A percentile compares a stretch with the other conserved stretches of the same genome.
Conservation (phyloP, 1,140 invertebrate genomes). For the Megathymus violae region DNA sequence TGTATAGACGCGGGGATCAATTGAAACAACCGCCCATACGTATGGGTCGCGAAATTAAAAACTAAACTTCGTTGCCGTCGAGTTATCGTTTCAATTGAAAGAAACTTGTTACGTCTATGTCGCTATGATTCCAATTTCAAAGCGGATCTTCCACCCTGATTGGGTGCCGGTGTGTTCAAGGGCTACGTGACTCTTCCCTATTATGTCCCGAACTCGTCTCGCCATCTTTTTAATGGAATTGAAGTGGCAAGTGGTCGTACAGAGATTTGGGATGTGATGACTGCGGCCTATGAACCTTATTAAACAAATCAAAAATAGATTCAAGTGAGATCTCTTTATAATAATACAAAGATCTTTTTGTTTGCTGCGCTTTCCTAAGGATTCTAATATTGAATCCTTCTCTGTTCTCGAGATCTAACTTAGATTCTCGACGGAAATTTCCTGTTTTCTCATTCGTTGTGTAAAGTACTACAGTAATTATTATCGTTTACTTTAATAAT, state of each 20-base stretch:
- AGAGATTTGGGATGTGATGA: not conserved
- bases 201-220: conserved; percentile 41
- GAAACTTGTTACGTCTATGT: conserved; percentile 79
- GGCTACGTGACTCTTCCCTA: conserved; percentile 61
- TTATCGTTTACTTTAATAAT: too few relatives aligned
- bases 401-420: too few relatives aligned
- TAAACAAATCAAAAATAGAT: too few relatives aligned
- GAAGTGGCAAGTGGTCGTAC: conserved; percentile 5
- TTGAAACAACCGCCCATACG: conserved; percentile 59
- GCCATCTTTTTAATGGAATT: conserved; percentile 7
- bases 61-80: conserved; percentile 77
- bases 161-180: conserved; percentile 64
- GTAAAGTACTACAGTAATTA: too few relatives aligned
- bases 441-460: too few relatives aligned
- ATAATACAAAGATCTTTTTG: too few relatives aligned
- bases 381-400: too few relatives aligned
- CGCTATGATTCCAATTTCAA: conserved; percentile 78
- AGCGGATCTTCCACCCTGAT: conserved; percentile 75
- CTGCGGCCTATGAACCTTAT: not conserved
- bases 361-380: too few relatives aligned
- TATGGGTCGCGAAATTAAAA: conserved; percentile 71
- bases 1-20: conserved; percentile 67
- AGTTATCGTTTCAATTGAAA: conserved; percentile 78
- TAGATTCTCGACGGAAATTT: too few relatives aligned
- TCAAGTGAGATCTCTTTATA: too few relatives aligned